These are phyloP conservation scores for Doryteuthis pealeii DNA, from an alignment of 1,140 invertebrate species.

Conservation along the genomic window DNA sequence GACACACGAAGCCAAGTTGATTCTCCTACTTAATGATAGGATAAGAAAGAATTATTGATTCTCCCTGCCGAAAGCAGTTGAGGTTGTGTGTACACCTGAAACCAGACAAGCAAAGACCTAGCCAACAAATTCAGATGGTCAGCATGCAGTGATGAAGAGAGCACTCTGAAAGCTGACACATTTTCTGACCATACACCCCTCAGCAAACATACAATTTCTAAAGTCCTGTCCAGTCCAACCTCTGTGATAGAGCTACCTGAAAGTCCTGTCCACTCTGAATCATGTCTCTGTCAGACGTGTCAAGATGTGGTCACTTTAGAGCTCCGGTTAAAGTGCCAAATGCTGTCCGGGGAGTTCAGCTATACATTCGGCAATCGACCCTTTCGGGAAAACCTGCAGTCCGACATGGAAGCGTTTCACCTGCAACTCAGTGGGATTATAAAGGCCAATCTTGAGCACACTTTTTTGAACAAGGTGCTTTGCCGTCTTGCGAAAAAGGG, in stretches of 20 bases:
- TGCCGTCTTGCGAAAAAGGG: neutral
- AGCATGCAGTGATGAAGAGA: conserved; percentile 1
- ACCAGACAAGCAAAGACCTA: neutral
- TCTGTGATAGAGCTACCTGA: neutral
- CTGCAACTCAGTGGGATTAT: neutral
- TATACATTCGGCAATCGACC: neutral
- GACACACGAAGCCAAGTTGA: neutral
- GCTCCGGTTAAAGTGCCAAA: neutral
- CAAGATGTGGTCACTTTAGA: neutral
- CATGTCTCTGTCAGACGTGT: neutral
- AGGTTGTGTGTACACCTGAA: neutral
- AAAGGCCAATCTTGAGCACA: neutral
- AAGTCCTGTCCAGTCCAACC: neutral
- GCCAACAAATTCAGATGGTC: neutral
- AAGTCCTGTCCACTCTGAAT: neutral
- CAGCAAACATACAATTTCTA: neutral
- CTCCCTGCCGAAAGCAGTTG: too few relatives aligned
- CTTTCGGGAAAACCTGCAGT: neutral
- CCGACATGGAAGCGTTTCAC: neutral
- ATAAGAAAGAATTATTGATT: too few relatives aligned
- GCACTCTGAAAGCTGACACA: neutral
- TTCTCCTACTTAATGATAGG: neutral
- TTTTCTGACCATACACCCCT: neutral
- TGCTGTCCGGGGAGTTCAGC: neutral
- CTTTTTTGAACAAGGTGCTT: neutral